phyloP scores from a whole-genome alignment of 2,797 vertebrate genomes.

The Ateles fusciceps region DNA sequence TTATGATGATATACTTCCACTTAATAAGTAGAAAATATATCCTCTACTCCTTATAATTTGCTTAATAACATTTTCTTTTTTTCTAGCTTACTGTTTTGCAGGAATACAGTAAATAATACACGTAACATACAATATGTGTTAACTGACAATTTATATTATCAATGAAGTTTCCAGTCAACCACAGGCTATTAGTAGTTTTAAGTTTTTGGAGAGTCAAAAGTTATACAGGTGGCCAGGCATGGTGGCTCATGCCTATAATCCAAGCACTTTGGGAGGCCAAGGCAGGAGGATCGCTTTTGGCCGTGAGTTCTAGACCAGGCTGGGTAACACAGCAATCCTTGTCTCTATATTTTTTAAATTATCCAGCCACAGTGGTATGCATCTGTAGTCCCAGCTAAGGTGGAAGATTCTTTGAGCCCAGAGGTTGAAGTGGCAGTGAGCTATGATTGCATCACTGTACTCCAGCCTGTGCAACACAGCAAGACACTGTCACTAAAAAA shows the following conservation, averaged over 20 bases:
- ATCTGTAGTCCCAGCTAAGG: background rate
- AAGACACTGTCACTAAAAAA: background rate
- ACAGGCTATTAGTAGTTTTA: background rate
- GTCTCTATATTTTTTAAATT: background rate
- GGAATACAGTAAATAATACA: background rate
- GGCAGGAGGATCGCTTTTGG: background rate
- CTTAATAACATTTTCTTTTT: background rate
- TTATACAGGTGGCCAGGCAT: background rate
- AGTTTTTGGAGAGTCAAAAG: background rate
- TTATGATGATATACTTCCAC: background rate
- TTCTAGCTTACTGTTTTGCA: background rate
- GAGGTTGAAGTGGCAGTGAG: no score
- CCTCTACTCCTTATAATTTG: background rate
- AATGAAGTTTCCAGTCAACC: background rate
- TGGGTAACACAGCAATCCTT: background rate
- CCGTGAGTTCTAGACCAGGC: background rate
- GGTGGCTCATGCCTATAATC: background rate
- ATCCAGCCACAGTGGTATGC: background rate
- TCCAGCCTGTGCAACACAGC: background rate
- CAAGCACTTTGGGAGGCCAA: background rate
- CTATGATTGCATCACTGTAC: background rate
- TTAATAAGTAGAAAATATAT: background rate
- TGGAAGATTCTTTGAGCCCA: background rate
- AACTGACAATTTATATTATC: background rate
- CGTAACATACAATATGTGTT: background rate